A percentile compares a stretch with the other conserved stretches of the same genome.
Evolutionary conservation across 2,888 invertebrate genomes (phyloP).

Genomic region (Heteropelma amictum): DNA sequence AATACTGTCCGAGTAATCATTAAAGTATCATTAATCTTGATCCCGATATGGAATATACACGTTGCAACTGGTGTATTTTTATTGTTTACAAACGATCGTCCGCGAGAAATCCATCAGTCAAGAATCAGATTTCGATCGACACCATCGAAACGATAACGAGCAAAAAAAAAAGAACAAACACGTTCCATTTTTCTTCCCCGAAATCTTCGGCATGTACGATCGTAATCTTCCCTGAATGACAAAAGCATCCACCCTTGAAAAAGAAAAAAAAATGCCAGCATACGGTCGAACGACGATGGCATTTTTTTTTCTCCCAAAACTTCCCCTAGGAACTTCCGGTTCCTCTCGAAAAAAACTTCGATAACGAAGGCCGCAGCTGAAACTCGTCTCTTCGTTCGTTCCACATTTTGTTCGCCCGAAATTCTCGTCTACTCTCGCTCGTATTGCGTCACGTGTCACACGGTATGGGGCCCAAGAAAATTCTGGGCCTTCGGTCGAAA

Average conservation of each 20-base stretch:
- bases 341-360: slow-evolving; percentile 21
- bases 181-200: not conserved
- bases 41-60: no score
- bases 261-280: not conserved
- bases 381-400: slow-evolving; percentile 29
- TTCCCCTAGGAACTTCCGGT: slow-evolving; percentile 39
- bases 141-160: slow-evolving; percentile 49
- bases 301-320: no score
- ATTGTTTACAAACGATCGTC: slow-evolving; percentile 56
- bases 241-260: not conserved
- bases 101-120: slow-evolving; percentile 50
- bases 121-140: slow-evolving; percentile 63
- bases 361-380: slow-evolving; percentile 39
- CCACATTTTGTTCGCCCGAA: slow-evolving; percentile 57
- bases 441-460: slow-evolving; percentile 66
- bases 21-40: slow-evolving; percentile 73
- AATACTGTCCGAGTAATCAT: slow-evolving; percentile 70
- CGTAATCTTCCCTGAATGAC: not conserved
- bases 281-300: no score
- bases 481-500: slow-evolving; percentile 68
- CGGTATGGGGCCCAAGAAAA: slow-evolving; percentile 57
- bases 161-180: no score
- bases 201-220: not conserved
- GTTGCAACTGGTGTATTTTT: slow-evolving; percentile 52
- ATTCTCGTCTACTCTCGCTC: not conserved